Evolutionary conservation across 1,140 invertebrate species (phyloP), one percentile per base, ranked within the genome.

Genomic region (Ceratosolen fusciceps): DNA sequence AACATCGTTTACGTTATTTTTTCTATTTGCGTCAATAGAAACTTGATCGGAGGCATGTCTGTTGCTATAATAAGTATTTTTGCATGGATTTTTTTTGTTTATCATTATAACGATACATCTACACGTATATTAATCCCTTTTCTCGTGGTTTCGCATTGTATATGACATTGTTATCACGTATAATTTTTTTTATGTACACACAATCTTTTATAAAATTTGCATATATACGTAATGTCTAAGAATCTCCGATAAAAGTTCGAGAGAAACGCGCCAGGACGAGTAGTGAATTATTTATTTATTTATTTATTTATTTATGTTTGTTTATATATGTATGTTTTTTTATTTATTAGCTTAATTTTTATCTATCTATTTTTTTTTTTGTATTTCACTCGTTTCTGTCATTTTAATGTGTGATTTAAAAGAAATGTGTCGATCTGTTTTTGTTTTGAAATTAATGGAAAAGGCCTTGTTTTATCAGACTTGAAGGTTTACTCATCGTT

Each of bases 211-310:
- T 65, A 80, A 76, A 76, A 80, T 80, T 76, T 80, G 58, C 79
- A 72, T 80, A 80, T 62, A 67, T 73, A 73, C 56, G 65, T 71
- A 71, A 34, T 80, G 16, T 80, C 65, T 77, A 80, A 76, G 34
- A 77, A 72, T 80, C 79, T 72, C 74, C 73, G 34, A 37, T 58
- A 76, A 80, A 62, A 80, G 74, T 9, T 70, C 67, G 67, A 62
- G 43, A 81, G 80, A 81, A 81, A 81, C 75, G 80, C 71, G 75
- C 75, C 75, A 81, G 75, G 80, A 74, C 71, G 79, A 80, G 79
- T 77, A 80, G 24, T 43, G 39, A 5, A 34, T 37, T 29, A 54
- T 29, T 71, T 19, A 12, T 71, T 49, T 49, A n/a, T 24, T 29
- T 71, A 3, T 34, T 5, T 34, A 14, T 19, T 65, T 65, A 2